Evolutionary conservation across 2,113 vertebrate species (phyloP).

Genomic region (Pollachius pollachius): DNA sequence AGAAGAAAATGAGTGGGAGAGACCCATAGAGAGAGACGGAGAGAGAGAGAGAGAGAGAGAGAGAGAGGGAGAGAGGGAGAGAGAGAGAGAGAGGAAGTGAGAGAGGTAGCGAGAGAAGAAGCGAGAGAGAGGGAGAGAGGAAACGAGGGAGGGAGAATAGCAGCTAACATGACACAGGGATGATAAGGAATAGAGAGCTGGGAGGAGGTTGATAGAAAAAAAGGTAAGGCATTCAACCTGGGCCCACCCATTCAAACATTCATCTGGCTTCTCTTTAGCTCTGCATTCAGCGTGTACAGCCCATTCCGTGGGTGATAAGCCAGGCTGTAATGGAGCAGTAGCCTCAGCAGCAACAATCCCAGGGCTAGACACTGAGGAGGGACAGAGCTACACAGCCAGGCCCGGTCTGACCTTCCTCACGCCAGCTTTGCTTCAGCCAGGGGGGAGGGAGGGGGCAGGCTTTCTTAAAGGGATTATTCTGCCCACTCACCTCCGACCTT

Average conservation of each 20-base stretch:
- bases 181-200: slow-evolving; percentile 3
- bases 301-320: slow-evolving; percentile 57
- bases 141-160: not conserved
- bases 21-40: slow-evolving; percentile 18
- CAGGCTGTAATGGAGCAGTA: slow-evolving; percentile 53
- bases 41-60: slow-evolving; percentile 11
- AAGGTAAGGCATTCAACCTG: slow-evolving; percentile 48
- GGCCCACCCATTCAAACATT: slow-evolving; percentile 48
- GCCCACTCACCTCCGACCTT: slow-evolving; percentile 63
- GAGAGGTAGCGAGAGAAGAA: slow-evolving; percentile 5
- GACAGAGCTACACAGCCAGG: slow-evolving; percentile 26
- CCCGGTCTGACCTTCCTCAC: slow-evolving; percentile 58
- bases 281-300: slow-evolving; percentile 57
- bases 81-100: not conserved
- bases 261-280: slow-evolving; percentile 47
- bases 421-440: slow-evolving; percentile 47
- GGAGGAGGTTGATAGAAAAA: slow-evolving; percentile 6
- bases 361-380: slow-evolving; percentile 37
- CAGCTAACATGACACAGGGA: slow-evolving; percentile 16
- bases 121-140: slow-evolving; percentile 20
- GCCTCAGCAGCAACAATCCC: slow-evolving; percentile 39
- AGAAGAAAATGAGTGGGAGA: slow-evolving; percentile 9
- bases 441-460: slow-evolving; percentile 24
- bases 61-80: slow-evolving; percentile 14
- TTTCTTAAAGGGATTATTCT: slow-evolving; percentile 70